Evolutionary conservation across 2,797 vertebrate genomes (phyloP), one percentile per base, ranked within the genome.

Genomic region (Mionectes olivaceus): DNA sequence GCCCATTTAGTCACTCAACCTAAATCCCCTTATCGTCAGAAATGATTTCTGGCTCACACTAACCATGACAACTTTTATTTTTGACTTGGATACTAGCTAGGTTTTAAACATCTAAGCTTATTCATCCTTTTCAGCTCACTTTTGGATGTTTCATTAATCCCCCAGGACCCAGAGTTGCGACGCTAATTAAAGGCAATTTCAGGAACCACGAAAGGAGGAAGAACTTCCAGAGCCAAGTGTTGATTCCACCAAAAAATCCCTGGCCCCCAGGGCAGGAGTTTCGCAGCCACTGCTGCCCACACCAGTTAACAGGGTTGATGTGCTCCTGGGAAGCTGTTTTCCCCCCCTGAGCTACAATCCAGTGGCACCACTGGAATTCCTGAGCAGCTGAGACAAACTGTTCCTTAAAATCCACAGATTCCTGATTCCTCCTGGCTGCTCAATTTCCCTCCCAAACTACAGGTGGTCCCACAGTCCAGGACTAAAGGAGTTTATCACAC

Each of bases 341-440:
- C 25, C 63, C 50, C 50, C 33, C 10, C 59, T 1, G 11, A 73
- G 17, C 37, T 83, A 75, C 74, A 79, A 90, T 46, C 59, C 53
- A 30, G 33, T 19, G 27, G 46, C 7, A 93, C n/a, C 19, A 76
- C 43, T 69, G 79, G 63, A 84, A 73, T 69, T 68, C 35, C 47
- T 63, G 39, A 79, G 55, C 35, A 90, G 59, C 3, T 61, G 82
- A 81, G 41, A 76, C 25, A 83, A 71, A 69, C 22, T 10, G 6
- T 83, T 84, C 56, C n/a, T 73, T 79, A 49, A 87, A 92, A 90
- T 52, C 69, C 76, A 92, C 14, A 87, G 69, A 87, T 87, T 55
- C n/a, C 33, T 70, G 18, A 32, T 56, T 57, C 44, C 56, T 68
- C 65, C 27, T 46, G 23, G 15, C 2, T 37, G 28, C n/a, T 56